Percentiles rank a stretch among this genome's conserved stretches.
Conservation (phyloP, 2,888 invertebrate species). For the Mimas tiliae region DNA sequence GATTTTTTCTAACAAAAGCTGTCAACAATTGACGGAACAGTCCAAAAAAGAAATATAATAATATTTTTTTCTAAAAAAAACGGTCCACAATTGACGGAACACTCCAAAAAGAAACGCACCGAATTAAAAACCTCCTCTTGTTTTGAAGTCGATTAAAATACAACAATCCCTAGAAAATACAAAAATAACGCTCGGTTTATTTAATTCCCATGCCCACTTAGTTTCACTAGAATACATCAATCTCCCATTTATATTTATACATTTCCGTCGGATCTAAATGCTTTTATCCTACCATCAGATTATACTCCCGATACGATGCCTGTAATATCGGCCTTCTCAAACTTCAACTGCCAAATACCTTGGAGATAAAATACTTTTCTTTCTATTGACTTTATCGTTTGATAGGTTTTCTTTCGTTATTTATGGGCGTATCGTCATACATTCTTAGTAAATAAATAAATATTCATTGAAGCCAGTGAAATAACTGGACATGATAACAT, state of each 20-base stretch:
- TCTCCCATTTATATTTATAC: not conserved
- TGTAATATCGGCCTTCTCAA: conserved; percentile 8
- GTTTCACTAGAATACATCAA: conserved; percentile 5
- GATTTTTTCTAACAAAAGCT: too few species aligned
- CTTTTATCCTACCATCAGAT: conserved; percentile 11
- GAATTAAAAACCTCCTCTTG: too few species aligned
- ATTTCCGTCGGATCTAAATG: not conserved
- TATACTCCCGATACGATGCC: not conserved
- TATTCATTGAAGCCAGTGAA: too few species aligned
- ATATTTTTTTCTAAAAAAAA: too few species aligned
- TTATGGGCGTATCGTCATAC: not conserved
- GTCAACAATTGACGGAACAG: too few species aligned
- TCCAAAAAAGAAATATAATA: too few species aligned
- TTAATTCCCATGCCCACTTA: not conserved
- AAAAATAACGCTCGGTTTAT: not conserved
- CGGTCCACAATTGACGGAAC: too few species aligned
- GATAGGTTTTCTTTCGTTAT: not conserved
- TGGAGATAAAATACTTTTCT: not conserved
- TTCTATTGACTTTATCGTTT: not conserved
- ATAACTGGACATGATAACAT: too few species aligned
- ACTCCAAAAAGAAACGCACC: too few species aligned
- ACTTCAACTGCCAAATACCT: conserved; percentile 2
- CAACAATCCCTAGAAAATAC: too few species aligned
- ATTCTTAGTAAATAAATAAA: too few species aligned
- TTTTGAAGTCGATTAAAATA: too few species aligned